These are phyloP conservation scores for Alectoris magna DNA, from an alignment of 2,797 vertebrate species.

Conservation along the genomic window DNA sequence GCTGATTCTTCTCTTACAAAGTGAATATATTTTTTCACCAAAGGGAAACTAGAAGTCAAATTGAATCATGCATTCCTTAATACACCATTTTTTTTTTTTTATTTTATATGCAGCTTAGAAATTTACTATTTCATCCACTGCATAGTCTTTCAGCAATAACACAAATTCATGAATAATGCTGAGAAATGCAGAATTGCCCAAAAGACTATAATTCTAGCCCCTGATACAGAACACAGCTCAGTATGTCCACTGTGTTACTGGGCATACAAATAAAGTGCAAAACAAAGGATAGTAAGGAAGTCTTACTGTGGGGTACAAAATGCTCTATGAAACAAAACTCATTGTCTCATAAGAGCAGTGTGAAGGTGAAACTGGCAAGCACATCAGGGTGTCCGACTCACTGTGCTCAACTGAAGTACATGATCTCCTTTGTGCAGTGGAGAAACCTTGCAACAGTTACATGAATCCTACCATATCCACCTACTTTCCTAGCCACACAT, in stretches of 20 bases:
- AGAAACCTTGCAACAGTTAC: neutral
- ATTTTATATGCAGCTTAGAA: neutral
- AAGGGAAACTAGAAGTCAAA: neutral
- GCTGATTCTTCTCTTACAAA: neutral
- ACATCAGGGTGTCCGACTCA: neutral
- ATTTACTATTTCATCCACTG: conserved; percentile 12
- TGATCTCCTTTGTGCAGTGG: neutral
- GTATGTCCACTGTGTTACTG: neutral
- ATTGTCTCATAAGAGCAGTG: neutral
- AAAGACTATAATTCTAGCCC: neutral
- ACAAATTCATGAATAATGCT: neutral
- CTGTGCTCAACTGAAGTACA: neutral
- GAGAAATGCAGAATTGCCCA: neutral
- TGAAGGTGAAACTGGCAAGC: neutral
- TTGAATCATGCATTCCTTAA: neutral
- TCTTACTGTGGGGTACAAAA: neutral
- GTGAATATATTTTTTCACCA: neutral
- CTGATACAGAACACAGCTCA: neutral
- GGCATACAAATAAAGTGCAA: neutral
- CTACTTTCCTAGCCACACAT: rapidly evolving
- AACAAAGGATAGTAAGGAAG: neutral
- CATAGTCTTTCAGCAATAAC: neutral
- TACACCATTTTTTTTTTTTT: neutral
- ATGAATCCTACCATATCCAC: neutral
- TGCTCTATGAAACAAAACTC: neutral